These are phyloP conservation scores for Ispidina picta DNA, from an alignment of 2,797 vertebrate species.

Conservation along the genomic window DNA sequence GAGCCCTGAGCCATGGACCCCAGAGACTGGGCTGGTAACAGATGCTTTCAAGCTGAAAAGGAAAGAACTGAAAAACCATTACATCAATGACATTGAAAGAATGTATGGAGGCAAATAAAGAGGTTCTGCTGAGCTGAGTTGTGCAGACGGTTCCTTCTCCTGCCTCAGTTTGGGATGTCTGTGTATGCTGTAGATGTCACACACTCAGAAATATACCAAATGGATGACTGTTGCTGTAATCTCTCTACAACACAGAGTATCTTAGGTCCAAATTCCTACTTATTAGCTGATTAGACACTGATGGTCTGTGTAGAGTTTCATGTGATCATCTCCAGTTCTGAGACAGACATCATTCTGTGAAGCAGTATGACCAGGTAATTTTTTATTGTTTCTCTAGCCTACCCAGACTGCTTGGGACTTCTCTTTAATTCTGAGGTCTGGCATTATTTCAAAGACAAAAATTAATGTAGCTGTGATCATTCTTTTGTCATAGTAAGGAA, in stretches of 20 bases:
- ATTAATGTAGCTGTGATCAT: neutral
- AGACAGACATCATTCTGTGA: conserved; percentile 21
- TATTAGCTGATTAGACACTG: conserved; percentile 1
- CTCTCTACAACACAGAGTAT: neutral
- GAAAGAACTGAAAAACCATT: conserved; percentile 97
- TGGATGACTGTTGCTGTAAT: neutral
- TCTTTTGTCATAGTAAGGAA: neutral
- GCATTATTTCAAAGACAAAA: neutral
- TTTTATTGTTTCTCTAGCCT: conserved; percentile 3
- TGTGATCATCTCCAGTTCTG: conserved; percentile 26
- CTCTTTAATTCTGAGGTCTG: neutral
- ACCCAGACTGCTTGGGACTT: neutral
- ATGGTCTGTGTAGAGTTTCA: neutral
- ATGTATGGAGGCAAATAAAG: conserved; percentile 96
- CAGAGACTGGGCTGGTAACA: conserved; percentile 95
- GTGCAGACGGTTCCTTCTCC: conserved; percentile 28
- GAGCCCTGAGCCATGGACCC: conserved; percentile 97
- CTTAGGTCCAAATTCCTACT: neutral
- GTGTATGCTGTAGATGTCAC: conserved; percentile 33
- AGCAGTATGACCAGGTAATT: neutral
- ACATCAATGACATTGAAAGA: conserved; percentile 94
- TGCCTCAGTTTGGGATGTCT: conserved; percentile 5
- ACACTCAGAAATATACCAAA: neutral
- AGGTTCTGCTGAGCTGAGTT: neutral
- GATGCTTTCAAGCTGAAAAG: conserved; percentile 98